Base-by-base conservation (phyloP, 2,888 invertebrate genomes). In the Lithophane socia region DNA sequence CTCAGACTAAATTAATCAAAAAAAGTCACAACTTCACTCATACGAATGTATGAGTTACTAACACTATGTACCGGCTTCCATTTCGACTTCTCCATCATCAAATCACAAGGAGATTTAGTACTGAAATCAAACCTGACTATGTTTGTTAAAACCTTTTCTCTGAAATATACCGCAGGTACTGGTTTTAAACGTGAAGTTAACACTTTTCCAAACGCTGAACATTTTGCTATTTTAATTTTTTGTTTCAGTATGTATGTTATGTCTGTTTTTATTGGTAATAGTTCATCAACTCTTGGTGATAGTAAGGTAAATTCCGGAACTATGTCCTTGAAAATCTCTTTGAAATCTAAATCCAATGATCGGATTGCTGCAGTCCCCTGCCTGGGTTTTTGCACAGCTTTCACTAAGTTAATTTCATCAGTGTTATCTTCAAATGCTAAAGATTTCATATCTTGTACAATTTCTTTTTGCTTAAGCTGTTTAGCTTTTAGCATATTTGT, bases 61-160 rank as follows among this genome's bases (percentile, higher is more conserved):
- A 7, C 49, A 49, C 16, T 49, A 18, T 52, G 18, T 52, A 5
- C n/a, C 2, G 37, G 37, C 52, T 72, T 65, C 52, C 72, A 21
- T 72, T 65, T 65, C 42, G 16, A 44, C 16, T 9, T 5, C 3
- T 65, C 64, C 42, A 16, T 0, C 42, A 64, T n/a, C 42, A 72
- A 64, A 52, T 72, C 72, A 42, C 72, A 52, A 4, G 64, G 64
- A 9, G 64, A 64, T 42, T 64, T 42, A 9, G 42, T 64, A 16
- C 64, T 64, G 21, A 64, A 64, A 42, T 64, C 42, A n/a, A 64
- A 64, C 42, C 64, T 9, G 16, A 64, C 42, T 16, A 64, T 42
- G 4, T 42, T 16, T 64, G n/a, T 16, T 16, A 9, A 42, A 2
- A 64, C 16, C 9, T n/a, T 64, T 52, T 72, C 71, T 24, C 13